Percentiles rank a stretch among this genome's conserved stretches.
Conservation (phyloP, 1,140 invertebrate species). For the Acarapis woodi region DNA sequence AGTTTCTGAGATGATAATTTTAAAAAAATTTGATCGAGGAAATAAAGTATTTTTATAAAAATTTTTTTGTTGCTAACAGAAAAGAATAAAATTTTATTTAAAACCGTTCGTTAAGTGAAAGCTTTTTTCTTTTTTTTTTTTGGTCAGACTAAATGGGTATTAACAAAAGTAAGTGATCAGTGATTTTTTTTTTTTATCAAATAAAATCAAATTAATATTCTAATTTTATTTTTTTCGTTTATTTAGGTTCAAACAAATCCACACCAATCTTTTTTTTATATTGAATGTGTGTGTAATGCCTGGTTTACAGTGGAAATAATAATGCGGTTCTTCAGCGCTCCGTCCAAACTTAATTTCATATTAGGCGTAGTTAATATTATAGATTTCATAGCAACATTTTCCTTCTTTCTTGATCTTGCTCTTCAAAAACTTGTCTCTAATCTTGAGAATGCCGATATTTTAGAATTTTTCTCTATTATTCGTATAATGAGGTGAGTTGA, state of each 20-base stretch:
- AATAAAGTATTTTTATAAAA: too few relatives aligned
- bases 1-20: too few relatives aligned
- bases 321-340: constrained; percentile 59
- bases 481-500: constrained; percentile 94
- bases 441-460: constrained; percentile 68
- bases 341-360: constrained; percentile 70
- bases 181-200: too few relatives aligned
- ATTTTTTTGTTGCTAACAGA: too few relatives aligned
- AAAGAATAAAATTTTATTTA: too few relatives aligned
- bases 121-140: too few relatives aligned
- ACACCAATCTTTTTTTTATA: constrained; percentile 91
- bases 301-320: constrained; percentile 98
- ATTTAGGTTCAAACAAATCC: constrained; percentile 78
- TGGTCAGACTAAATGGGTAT: too few relatives aligned
- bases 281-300: constrained; percentile 94
- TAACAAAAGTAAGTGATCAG: too few relatives aligned
- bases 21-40: too few relatives aligned
- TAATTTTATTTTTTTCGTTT: too few relatives aligned
- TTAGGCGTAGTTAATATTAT: constrained; percentile 85
- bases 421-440: constrained; percentile 63
- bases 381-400: constrained; percentile 91
- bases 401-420: constrained; percentile 81
- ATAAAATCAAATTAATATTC: too few relatives aligned
- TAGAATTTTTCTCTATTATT: constrained; percentile 97
- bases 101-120: too few relatives aligned